Base-by-base conservation (phyloP, 2,888 invertebrate species). In the Rapana venosa region DNA sequence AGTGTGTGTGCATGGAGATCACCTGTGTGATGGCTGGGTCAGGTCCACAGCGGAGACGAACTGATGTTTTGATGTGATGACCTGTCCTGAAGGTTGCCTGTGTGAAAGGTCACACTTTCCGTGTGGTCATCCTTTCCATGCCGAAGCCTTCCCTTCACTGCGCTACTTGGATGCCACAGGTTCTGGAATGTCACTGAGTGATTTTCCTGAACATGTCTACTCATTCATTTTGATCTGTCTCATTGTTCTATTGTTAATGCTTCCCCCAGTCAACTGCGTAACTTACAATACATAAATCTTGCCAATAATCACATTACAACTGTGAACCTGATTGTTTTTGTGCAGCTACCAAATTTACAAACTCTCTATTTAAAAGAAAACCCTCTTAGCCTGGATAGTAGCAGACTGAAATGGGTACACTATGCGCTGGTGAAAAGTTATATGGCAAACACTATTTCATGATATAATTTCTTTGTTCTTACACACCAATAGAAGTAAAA, bases 21-120 rank as follows among this genome's bases (percentile, higher is more conserved):
- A 83, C 26, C 81, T 83, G 26, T 83, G 81, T 83, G 81, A 83
- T 22, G 81, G 81, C 47, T 83, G 81, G 35, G 81, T 47, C 81
- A 83, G 81, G 81, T 47, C 81, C 81, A 47, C 81, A 83, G n/a
- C 81, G 81, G 22, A 47, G 81, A 83, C 47, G 81, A 83, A 83
- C 36, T 83, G 26, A 36, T 83, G 47, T n/a, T 83, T 36, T 83
- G n/a, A 83, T 22, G 26, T 22, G 36, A 66, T 66, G 4, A 47
- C 36, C 11, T 83, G 81, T 83, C 81, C 81, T 83, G 22, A 36
- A 47, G 81, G 81, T 15, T 83, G 81, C 36, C 47, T 26, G 26
- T 83, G 81, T 22, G 36, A n/a, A 47, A 83, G 81, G 81, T 83
- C 47, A 83, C 47, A 20, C 47, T 5, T 83, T 83, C 13, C 8